Percentiles rank a stretch among this genome's conserved stretches.
Evolutionary conservation across 1,140 invertebrate genomes (phyloP).

Genomic region (Gonatopus flavifemur): DNA sequence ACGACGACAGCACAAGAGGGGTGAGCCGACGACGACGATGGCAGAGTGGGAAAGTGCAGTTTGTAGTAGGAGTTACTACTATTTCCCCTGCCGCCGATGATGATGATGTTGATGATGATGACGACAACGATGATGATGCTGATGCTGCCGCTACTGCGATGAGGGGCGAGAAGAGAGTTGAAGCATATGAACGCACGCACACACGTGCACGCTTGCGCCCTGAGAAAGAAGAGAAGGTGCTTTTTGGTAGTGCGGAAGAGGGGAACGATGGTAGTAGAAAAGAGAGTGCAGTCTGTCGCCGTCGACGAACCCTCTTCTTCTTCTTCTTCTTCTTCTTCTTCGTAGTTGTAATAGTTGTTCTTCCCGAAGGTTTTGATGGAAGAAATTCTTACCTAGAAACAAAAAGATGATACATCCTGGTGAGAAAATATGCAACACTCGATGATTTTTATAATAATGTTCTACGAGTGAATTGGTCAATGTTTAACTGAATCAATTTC

Average conservation of each 20-base stretch:
- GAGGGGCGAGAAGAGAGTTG: slow-evolving; percentile 38
- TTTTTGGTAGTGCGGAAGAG: no score
- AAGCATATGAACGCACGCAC: slow-evolving; percentile 35
- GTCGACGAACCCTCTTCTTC: slow-evolving; percentile 17
- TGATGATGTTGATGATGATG: slow-evolving; percentile 21
- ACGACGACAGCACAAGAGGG: slow-evolving; percentile 1
- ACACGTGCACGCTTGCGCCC: slow-evolving; percentile 45
- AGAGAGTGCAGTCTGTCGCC: slow-evolving; percentile 35
- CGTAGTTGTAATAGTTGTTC: slow-evolving; percentile 12
- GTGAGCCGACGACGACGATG: slow-evolving; percentile 33
- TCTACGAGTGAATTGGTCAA: no score
- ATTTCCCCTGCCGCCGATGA: background rate
- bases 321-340: slow-evolving; percentile 14
- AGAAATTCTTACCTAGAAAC: no score
- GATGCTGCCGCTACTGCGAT: slow-evolving; percentile 22
- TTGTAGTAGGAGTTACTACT: background rate
- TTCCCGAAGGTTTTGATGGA: slow-evolving; percentile 7
- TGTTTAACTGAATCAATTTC: no score
- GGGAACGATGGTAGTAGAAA: no score
- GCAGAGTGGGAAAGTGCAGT: background rate
- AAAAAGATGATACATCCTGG: no score
- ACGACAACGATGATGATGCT: slow-evolving; percentile 21
- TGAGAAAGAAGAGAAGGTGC: no score
- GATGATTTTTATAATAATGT: no score
- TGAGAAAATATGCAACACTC: no score